A percentile compares a stretch with the other conserved stretches of the same genome.
Evolutionary conservation across 2,113 vertebrate genomes (phyloP).

Genomic region (Hippoglossus stenolepis): DNA sequence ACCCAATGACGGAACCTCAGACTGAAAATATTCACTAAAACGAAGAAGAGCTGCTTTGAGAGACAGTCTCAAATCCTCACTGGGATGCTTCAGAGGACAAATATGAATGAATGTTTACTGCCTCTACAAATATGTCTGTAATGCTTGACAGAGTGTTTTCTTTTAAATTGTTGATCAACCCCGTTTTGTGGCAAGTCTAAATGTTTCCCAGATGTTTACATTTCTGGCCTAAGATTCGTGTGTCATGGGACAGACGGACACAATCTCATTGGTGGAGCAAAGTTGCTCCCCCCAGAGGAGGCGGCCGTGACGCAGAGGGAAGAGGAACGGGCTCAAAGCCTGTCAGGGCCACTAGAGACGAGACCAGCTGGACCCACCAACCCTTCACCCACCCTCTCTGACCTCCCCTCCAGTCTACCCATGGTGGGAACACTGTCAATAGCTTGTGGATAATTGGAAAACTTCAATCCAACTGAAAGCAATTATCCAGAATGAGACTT

Average conservation of each 20-base stretch:
- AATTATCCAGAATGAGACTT: slow-evolving; percentile 77
- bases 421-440: slow-evolving; percentile 70
- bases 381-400: slow-evolving; percentile 48
- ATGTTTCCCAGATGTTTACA: slow-evolving; percentile 85
- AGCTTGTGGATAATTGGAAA: slow-evolving; percentile 76
- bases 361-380: slow-evolving; percentile 69
- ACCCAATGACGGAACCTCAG: not conserved
- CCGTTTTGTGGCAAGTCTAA: slow-evolving; percentile 65
- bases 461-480: slow-evolving; percentile 80
- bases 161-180: slow-evolving; percentile 52
- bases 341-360: slow-evolving; percentile 59
- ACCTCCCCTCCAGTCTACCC: slow-evolving; percentile 43
- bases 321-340: slow-evolving; percentile 45
- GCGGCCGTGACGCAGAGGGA: slow-evolving; percentile 60
- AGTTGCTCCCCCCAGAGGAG: slow-evolving; percentile 33
- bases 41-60: not conserved
- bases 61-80: slow-evolving; percentile 6
- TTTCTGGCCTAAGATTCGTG: slow-evolving; percentile 76
- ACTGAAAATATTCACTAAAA: slow-evolving; percentile 23
- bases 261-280: slow-evolving; percentile 57
- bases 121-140: slow-evolving; percentile 7
- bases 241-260: slow-evolving; percentile 71
- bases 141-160: slow-evolving; percentile 19
- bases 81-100: slow-evolving; percentile 2
- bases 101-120: slow-evolving; percentile 5